A percentile compares a stretch with the other conserved stretches of the same genome.
These are phyloP conservation scores for Xylota sylvarum DNA, from an alignment of 2,888 invertebrate species.

Conservation along the genomic window DNA sequence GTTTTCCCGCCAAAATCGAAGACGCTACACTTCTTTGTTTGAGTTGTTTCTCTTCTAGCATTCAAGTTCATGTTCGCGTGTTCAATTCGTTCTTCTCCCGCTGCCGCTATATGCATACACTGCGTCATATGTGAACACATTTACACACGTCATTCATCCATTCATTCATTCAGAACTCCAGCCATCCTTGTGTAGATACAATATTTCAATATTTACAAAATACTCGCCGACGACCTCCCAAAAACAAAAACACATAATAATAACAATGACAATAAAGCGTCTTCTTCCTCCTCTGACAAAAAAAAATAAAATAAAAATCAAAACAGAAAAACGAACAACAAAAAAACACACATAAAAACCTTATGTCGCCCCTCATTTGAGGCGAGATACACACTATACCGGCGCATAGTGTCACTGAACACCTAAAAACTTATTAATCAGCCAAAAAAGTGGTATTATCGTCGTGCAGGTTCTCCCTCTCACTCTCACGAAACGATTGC, in stretches of 20 bases:
- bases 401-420: conserved; percentile 73
- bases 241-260: conserved; percentile 61
- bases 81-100: conserved; percentile 38
- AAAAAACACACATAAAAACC: conserved; percentile 62
- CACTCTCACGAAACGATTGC: conserved; percentile 37
- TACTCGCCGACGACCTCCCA: conserved; percentile 31
- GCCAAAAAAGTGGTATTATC: conserved; percentile 70
- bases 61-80: conserved; percentile 65
- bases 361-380: conserved; percentile 59
- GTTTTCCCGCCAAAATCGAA: conserved; percentile 73
- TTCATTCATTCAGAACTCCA: conserved; percentile 58
- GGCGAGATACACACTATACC: conserved; percentile 46
- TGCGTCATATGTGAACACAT: conserved; percentile 53
- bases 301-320: not conserved
- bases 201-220: conserved; percentile 74
- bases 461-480: conserved; percentile 16
- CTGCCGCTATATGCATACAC: conserved; percentile 14
- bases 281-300: conserved; percentile 43
- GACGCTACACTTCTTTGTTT: conserved; percentile 59
- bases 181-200: conserved; percentile 49
- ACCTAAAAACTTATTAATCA: conserved; percentile 77
- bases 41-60: conserved; percentile 29
- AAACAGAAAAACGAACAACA: conserved; percentile 23
- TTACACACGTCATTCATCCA: conserved; percentile 51
- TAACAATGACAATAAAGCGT: conserved; percentile 53